These are phyloP conservation scores for Clivina fossor DNA, from an alignment of 2,888 invertebrate species.

Conservation along the genomic window DNA sequence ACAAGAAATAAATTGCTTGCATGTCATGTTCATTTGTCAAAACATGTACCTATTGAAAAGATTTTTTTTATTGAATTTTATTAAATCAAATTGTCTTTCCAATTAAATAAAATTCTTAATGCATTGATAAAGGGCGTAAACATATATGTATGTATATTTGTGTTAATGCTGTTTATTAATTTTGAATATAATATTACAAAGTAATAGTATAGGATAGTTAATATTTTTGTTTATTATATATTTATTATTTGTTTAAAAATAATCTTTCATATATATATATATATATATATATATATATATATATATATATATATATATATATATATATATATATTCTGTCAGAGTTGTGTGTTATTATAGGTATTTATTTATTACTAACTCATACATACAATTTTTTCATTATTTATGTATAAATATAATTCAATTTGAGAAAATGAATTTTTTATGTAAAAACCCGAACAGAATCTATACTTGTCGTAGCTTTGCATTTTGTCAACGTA, in stretches of 20 bases:
- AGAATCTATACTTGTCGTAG: constrained; percentile 2
- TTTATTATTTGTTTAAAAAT: constrained; percentile 7
- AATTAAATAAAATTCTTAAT: constrained; percentile 11
- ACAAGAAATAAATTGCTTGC: too few species aligned
- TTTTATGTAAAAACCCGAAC: not conserved
- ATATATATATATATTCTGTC: not conserved
- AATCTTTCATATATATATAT: not conserved
- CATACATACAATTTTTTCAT: not conserved
- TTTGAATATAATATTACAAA: not conserved
- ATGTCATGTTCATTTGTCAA: constrained; percentile 16
- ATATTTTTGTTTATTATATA: constrained; percentile 1
- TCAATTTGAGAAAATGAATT: not conserved
- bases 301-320: not conserved
- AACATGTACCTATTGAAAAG: constrained; percentile 21
- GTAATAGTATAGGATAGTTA: constrained; percentile 2
- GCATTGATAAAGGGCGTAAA: constrained; percentile 18
- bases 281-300: too few species aligned
- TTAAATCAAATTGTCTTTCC: constrained; percentile 9
- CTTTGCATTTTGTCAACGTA: constrained; percentile 2
- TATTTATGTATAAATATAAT: not conserved
- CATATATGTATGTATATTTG: constrained; percentile 10
- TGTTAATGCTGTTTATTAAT: constrained; percentile 12
- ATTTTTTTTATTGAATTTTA: constrained; percentile 21
- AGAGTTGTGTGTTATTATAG: not conserved
- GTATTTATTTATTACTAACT: constrained; percentile 6